Evolutionary conservation across 2,113 vertebrate genomes (phyloP).

Genomic region (Micromys minutus): DNA sequence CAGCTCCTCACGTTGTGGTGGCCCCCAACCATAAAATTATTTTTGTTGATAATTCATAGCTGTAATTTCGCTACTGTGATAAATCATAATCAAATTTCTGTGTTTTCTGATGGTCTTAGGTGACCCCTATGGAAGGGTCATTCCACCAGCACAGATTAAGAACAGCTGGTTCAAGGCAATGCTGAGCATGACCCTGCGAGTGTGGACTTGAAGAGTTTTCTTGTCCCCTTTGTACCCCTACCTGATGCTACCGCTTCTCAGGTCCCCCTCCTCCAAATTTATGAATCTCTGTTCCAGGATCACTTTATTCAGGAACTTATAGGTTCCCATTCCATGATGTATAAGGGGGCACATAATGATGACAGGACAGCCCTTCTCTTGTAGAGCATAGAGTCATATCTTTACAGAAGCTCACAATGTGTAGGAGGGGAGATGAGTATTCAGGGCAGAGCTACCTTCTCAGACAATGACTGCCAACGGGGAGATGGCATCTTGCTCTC

Average conservation of each 20-base stretch:
- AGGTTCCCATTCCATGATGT: background rate
- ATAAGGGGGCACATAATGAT: background rate
- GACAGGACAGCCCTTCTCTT: background rate
- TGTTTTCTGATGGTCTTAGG: background rate
- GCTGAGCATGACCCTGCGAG: background rate
- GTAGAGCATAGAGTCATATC: too few relatives aligned
- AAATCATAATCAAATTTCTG: background rate
- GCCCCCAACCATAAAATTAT: background rate
- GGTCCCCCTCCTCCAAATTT: background rate
- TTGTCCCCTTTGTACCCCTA: background rate
- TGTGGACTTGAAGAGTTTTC: background rate
- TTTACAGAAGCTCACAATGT: background rate
- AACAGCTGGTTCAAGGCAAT: background rate
- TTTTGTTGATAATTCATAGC: background rate
- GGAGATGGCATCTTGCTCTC: background rate
- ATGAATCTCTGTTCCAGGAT: background rate
- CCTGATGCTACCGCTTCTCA: background rate
- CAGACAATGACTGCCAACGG: background rate
- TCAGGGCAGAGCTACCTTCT: background rate
- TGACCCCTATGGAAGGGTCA: background rate
- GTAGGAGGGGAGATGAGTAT: too few relatives aligned
- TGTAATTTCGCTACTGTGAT: background rate
- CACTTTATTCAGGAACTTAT: background rate
- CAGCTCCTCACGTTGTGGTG: background rate
- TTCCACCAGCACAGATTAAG: background rate